Evolutionary conservation across 2,888 invertebrate species (phyloP).

Genomic region (Amiota communis): DNA sequence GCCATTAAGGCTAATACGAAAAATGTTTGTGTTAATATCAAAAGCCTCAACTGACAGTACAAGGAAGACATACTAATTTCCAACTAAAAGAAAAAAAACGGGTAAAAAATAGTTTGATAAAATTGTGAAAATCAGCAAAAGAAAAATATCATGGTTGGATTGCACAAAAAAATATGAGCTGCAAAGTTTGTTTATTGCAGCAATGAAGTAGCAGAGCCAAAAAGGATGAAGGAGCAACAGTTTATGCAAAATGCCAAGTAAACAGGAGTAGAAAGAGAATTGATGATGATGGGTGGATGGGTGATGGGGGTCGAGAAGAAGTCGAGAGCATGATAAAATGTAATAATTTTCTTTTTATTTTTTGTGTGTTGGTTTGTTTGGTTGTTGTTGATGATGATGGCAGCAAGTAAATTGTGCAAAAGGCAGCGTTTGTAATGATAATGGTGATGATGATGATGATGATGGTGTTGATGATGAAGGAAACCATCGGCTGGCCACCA

Average conservation of each 20-base stretch:
- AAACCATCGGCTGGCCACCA: conserved; percentile 13
- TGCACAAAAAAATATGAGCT: conserved; percentile 21
- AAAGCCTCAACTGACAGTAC: conserved; percentile 17
- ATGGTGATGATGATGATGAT: conserved; percentile 15
- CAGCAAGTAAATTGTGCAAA: conserved; percentile 57
- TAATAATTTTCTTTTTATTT: conserved; percentile 37
- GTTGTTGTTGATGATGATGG: conserved; percentile 44
- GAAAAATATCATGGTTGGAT: background rate
- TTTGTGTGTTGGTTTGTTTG: too few species aligned
- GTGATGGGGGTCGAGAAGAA: conserved; percentile 31
- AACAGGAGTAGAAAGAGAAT: background rate
- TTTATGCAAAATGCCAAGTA: conserved; percentile 1
- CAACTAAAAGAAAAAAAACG: conserved; percentile 32
- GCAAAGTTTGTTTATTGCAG: conserved; percentile 22
- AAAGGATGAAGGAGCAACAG: conserved; percentile 15
- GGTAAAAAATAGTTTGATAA: conserved; percentile 39
- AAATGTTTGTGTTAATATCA: conserved; percentile 37
- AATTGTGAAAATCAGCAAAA: conserved; percentile 28
- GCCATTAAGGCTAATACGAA: conserved; percentile 33
- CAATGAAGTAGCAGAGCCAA: background rate
- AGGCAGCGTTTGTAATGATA: background rate
- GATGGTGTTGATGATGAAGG: conserved; percentile 4
- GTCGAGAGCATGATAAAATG: conserved; percentile 61
- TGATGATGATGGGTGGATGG: conserved; percentile 48
- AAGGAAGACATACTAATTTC: background rate